These are phyloP conservation scores for Vespertilio murinus DNA, from an alignment of 2,797 vertebrate species.

Conservation along the genomic window DNA sequence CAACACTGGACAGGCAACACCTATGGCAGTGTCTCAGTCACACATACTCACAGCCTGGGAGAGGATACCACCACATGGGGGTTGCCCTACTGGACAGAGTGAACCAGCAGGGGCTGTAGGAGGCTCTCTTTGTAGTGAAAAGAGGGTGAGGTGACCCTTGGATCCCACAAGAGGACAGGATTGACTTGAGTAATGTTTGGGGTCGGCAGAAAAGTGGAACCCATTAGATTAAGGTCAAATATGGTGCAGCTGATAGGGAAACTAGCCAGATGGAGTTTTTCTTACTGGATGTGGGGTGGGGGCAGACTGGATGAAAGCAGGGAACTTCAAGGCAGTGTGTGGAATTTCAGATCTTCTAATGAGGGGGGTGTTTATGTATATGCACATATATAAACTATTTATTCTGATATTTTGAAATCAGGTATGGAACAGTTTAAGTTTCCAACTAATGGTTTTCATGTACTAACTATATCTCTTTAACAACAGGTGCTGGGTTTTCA, in stretches of 20 bases:
- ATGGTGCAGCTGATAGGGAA: not conserved
- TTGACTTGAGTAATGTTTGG: not conserved
- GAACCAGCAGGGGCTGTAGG: not conserved
- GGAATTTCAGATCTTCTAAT: not conserved
- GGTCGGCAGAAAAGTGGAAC: not conserved
- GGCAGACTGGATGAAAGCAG: not conserved
- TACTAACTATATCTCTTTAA: not conserved
- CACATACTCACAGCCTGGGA: not conserved
- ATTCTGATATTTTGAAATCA: not conserved
- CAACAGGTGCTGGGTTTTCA: not conserved
- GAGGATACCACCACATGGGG: fast-evolving
- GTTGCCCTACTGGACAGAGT: fast-evolving
- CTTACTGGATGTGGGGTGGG: not conserved
- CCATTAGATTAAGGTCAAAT: not conserved
- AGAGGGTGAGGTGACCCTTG: not conserved
- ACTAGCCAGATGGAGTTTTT: not conserved
- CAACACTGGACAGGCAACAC: fast-evolving
- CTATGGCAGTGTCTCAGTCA: not conserved
- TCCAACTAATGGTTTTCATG: not conserved
- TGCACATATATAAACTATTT: not conserved
- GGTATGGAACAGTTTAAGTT: not conserved
- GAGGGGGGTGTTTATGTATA: not conserved
- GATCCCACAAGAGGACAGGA: not conserved
- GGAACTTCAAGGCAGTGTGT: not conserved
- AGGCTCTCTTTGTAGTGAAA: not conserved